Percentiles rank a stretch among this genome's conserved stretches.
Evolutionary conservation across 2,797 vertebrate species (phyloP).

Genomic region (Acestrorhynchus altus): DNA sequence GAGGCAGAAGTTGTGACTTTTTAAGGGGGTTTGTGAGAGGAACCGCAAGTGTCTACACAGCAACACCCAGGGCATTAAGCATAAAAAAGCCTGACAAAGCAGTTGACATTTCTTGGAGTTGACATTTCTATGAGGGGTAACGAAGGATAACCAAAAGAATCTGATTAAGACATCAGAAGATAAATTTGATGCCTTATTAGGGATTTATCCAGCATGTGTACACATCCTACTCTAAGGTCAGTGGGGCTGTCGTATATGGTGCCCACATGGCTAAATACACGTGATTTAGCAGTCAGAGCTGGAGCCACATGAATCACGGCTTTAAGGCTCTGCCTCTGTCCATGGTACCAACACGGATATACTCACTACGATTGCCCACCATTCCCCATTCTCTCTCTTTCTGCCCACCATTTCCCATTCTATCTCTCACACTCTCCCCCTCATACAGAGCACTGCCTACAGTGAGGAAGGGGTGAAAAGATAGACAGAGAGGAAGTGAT

Average conservation of each 20-base stretch:
- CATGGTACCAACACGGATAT: background rate
- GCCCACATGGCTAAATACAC: conserved; percentile 7
- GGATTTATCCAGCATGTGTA: background rate
- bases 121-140: background rate
- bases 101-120: background rate
- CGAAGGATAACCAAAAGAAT: background rate
- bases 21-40: background rate
- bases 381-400: background rate
- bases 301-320: conserved; percentile 27
- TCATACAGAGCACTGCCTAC: background rate
- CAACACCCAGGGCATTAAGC: too few relatives aligned
- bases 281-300: conserved; percentile 28
- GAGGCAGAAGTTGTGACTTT: too few relatives aligned
- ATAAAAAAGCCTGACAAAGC: background rate
- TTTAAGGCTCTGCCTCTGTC: conserved; percentile 16
- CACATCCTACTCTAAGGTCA: conserved; percentile 26
- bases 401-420: too few relatives aligned
- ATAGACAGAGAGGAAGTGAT: background rate
- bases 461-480: background rate
- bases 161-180: background rate
- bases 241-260: background rate
- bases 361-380: conserved; percentile 6
- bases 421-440: background rate
- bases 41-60: background rate
- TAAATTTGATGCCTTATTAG: background rate